Evolutionary conservation across 2,113 vertebrate species (phyloP).

Genomic region (Oryzias woworae): DNA sequence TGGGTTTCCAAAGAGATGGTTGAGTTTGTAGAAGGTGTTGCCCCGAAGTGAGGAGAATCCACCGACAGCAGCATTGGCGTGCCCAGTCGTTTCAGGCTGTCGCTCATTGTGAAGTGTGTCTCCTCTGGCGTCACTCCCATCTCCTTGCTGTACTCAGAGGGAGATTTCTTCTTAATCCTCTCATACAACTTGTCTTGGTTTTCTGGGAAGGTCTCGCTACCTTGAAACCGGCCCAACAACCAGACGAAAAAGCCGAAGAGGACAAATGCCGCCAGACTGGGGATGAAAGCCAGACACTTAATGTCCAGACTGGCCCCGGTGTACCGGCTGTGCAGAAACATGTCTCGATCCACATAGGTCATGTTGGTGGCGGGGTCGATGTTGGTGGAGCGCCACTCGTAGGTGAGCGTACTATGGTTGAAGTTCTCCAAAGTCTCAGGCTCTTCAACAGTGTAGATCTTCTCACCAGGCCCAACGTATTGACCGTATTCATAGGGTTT

Average conservation of each 20-base stretch:
- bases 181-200: conserved; percentile 91
- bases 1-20: conserved; percentile 70
- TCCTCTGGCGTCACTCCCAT: conserved; percentile 90
- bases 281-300: conserved; percentile 95
- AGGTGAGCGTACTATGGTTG: conserved; percentile 91
- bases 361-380: conserved; percentile 85
- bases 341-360: conserved; percentile 85
- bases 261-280: conserved; percentile 90
- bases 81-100: conserved; percentile 75
- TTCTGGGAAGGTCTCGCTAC: conserved; percentile 90
- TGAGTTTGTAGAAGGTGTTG: conserved; percentile 57
- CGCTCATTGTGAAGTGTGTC: conserved; percentile 79
- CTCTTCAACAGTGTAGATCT: conserved; percentile 95
- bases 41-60: conserved; percentile 73
- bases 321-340: conserved; percentile 95
- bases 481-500: conserved; percentile 96
- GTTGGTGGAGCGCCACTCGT: conserved; percentile 89
- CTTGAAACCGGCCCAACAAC: conserved; percentile 93
- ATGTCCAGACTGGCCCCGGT: conserved; percentile 87
- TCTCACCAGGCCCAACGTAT: conserved; percentile 93
- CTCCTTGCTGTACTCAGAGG: conserved; percentile 86
- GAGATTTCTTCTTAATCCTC: conserved; percentile 93
- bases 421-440: conserved; percentile 87
- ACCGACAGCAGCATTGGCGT: conserved; percentile 84
- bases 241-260: conserved; percentile 96